A percentile compares a stretch with the other conserved stretches of the same genome.
Evolutionary conservation across 2,113 vertebrate species (phyloP).

Genomic region (Bubalus kerabau): DNA sequence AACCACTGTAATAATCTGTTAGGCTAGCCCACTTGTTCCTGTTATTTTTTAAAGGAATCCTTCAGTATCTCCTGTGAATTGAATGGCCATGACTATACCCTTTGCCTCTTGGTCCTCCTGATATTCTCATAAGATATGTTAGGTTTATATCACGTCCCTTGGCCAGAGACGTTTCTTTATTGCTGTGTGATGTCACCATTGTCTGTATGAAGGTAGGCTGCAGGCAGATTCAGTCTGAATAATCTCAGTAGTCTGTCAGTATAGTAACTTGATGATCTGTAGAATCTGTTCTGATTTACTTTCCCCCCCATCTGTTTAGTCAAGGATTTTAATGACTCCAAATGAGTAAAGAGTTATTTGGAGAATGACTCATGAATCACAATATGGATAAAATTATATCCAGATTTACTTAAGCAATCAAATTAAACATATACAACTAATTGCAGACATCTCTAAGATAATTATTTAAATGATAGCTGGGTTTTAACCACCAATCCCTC

Average conservation of each 20-base stretch:
- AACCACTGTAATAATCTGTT: background rate
- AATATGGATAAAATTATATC: conserved; percentile 66
- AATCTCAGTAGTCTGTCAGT: background rate
- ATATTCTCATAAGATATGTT: background rate
- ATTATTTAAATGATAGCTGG: conserved; percentile 61
- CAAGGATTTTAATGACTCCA: conserved; percentile 41
- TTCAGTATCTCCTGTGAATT: background rate
- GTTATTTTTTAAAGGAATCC: background rate
- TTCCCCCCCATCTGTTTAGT: background rate
- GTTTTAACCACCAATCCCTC: conserved; percentile 29
- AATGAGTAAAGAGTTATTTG: conserved; percentile 45
- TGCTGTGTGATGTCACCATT: background rate
- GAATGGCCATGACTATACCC: background rate
- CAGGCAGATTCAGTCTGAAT: background rate
- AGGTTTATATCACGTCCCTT: background rate
- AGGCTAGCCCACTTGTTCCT: background rate
- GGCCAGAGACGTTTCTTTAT: background rate
- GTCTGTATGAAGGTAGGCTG: background rate
- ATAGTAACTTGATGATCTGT: background rate
- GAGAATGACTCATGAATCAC: conserved; percentile 46
- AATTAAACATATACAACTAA: conserved; percentile 65
- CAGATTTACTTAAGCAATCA: conserved; percentile 64
- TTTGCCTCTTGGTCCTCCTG: background rate
- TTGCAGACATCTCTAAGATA: conserved; percentile 48
- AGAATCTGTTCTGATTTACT: background rate